Base-by-base conservation (phyloP, 2,888 invertebrate genomes). In the Elgonia sp. region DNA sequence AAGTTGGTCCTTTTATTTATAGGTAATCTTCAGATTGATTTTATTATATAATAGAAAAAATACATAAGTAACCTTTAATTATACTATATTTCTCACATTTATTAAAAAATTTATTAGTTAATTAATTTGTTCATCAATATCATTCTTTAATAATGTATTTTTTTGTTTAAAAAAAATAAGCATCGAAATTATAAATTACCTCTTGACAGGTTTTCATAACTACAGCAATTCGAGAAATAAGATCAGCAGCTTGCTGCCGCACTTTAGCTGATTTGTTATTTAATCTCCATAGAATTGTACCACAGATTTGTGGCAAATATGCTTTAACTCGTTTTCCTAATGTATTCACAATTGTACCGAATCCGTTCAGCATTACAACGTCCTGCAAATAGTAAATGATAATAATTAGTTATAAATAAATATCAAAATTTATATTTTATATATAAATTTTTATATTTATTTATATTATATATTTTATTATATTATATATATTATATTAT, bases 191-290 rank as follows among this genome's bases (percentile, higher is more conserved):
- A 29, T 29, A 29, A 60, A 29, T 57, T 90, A 97, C 97, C 96
- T 99, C 99, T 94, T 99, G 99, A 94, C 99, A 99, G 0, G 99
- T 99, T 94, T 99, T 99, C 99, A 99, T 99, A 42, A 99, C 99
- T 6, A 99, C 98, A 2, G 99, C 99, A 91, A 98, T 99, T 77
- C 99, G 96, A 0, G 99, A 99, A 93, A 99, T 99, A 90, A 99
- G 96, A 95, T 99, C 99, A 0, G 99, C 99, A 0, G 99, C 99
- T 95, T 99, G 99, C 94, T 99, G 99, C 80, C 99, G 97, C 10
- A 98, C 99, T 95, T 99, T 99, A 1, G 99, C 99, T 0, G 99
- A 99, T 95, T 99, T 99, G 95, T 99, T 99, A 95, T 99, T 99
- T 94, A 99, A 96, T 89, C 99, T 96, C 99, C 99, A 99, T 72